Base-by-base conservation (phyloP, 2,113 vertebrate species). In the Lycaon pictus region DNA sequence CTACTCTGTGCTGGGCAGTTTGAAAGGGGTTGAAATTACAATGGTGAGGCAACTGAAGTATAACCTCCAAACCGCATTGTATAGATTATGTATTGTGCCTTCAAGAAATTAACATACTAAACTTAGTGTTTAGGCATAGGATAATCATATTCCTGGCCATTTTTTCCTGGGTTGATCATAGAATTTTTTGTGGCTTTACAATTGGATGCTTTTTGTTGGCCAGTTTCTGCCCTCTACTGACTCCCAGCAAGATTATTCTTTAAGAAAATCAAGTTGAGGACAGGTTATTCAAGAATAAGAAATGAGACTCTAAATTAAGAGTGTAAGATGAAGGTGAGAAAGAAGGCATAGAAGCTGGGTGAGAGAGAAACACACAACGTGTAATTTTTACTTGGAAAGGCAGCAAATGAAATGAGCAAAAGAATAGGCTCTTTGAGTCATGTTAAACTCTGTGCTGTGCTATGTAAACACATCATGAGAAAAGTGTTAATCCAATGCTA, bases 401-500 rank as follows among this genome's bases (percentile, higher is more conserved):
- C 25, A 67, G 32, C 16, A 32, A 92, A 22, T 95, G 60, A 97
- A 96, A 94, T 94, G 72, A 98, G 77, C 20, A 92, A 76, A 95
- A 91, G 63, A 90, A 92, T 60, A 93, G 74, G 63, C 83, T 92
- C 56, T 85, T 12, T 43, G 77, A 95, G 83, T 96, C 63, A 63
- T 90, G 90, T 95, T 96, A 82, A 96, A 93, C 53, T 85, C 76
- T 95, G 84, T 95, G 93, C 43, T 95, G 58, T 92, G 51, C 53
- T 93, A 22, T 97, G 69, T 67, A 90, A 95, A 92, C 77, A 92
- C 60, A 65, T 85, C 92, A 82, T 88, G 93, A 95, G 62, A 98
- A 97, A 97, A 88, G 63, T 97, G 76, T 97, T 98, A 96, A 98
- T 97, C 86, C 58, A 93, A 97, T 93, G 69, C 95, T 2, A 1